Evolutionary conservation across 2,888 invertebrate species (phyloP).

Genomic region (Muscina levida): DNA sequence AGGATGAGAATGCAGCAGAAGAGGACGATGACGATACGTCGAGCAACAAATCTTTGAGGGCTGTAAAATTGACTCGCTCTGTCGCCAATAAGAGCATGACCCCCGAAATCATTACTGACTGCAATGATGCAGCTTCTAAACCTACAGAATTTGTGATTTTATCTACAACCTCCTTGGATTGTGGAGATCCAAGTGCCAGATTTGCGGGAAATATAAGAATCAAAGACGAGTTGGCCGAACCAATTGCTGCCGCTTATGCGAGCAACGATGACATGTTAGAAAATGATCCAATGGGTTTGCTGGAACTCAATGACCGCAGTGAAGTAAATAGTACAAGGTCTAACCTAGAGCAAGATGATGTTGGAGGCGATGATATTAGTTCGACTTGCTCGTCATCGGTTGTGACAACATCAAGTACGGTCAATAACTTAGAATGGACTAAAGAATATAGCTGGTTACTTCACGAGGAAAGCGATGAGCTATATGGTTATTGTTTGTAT

Average conservation of each 20-base stretch:
- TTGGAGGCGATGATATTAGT: slow-evolving; percentile 64
- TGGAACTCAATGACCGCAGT: slow-evolving; percentile 66
- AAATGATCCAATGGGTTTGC: slow-evolving; percentile 73
- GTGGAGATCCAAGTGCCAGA: neutral
- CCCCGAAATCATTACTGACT: neutral
- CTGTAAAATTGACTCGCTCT: neutral
- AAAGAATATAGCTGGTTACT: slow-evolving; percentile 73
- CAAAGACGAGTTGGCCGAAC: slow-evolving; percentile 58
- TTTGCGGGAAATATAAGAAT: slow-evolving; percentile 20
- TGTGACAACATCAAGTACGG: slow-evolving; percentile 57
- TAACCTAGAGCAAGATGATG: slow-evolving; percentile 63
- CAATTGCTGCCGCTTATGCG: slow-evolving; percentile 31
- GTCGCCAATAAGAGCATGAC: neutral
- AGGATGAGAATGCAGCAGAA: slow-evolving; percentile 43
- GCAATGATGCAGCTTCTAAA: neutral
- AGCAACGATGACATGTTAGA: slow-evolving; percentile 48
- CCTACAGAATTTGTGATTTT: slow-evolving; percentile 57
- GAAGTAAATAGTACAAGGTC: slow-evolving; percentile 42
- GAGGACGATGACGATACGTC: neutral
- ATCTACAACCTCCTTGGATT: slow-evolving; percentile 16
- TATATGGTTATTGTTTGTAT: slow-evolving; percentile 73
- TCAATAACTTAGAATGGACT: slow-evolving; percentile 68
- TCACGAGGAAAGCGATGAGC: slow-evolving; percentile 70
- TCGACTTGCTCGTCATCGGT: slow-evolving; percentile 55
- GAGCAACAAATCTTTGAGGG: too few species aligned